A percentile compares a stretch with the other conserved stretches of the same genome.
phyloP scores from a whole-genome alignment of 2,113 vertebrate genomes.

The Camelus bactrianus region DNA sequence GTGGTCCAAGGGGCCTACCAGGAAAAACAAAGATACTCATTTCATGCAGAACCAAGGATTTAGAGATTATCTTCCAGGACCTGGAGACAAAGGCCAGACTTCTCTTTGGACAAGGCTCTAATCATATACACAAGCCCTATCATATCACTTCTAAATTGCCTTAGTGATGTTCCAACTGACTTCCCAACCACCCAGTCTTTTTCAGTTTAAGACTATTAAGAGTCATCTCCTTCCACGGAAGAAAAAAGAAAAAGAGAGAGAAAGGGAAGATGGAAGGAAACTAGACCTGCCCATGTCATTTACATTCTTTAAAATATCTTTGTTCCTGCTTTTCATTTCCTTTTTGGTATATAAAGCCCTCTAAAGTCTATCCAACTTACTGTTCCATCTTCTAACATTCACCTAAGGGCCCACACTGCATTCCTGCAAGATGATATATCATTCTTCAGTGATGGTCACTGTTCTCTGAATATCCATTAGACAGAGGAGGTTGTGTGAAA shows the following conservation, averaged over 20 bases:
- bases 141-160: background rate
- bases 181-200: background rate
- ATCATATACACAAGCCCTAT: background rate
- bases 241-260: background rate
- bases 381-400: background rate
- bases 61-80: background rate
- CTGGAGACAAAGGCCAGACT: background rate
- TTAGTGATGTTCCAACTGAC: background rate
- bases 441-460: background rate
- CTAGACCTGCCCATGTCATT: background rate
- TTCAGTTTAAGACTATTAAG: background rate
- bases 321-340: background rate
- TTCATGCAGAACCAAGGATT: background rate
- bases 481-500: no score
- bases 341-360: background rate
- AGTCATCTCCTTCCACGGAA: background rate
- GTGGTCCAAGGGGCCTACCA: background rate
- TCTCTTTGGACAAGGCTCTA: background rate
- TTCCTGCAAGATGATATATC: background rate
- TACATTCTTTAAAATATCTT: background rate
- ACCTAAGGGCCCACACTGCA: rapidly evolving
- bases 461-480: background rate
- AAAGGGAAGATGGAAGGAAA: background rate
- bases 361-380: background rate
- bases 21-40: background rate